A percentile compares a stretch with the other conserved stretches of the same genome.
Evolutionary conservation across 2,797 vertebrate species (phyloP).

Genomic region (Betta splendens): DNA sequence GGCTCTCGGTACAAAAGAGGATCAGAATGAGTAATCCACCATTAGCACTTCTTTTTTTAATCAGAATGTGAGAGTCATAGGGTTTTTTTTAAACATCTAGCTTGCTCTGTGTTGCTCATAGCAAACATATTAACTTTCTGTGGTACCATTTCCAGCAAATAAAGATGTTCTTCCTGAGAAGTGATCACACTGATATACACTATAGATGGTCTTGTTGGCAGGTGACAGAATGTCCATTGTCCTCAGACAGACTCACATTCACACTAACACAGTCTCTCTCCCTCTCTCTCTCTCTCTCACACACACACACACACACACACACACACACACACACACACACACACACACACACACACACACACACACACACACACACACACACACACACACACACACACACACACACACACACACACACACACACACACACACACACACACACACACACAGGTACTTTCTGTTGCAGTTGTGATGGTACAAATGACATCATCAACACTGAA

Average conservation of each 20-base stretch:
- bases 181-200: slow-evolving; percentile 15
- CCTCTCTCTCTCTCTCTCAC: too few relatives aligned
- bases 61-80: slow-evolving; percentile 15
- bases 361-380: too few relatives aligned
- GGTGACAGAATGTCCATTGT: slow-evolving; percentile 56
- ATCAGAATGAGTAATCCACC: slow-evolving; percentile 50
- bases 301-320: slow-evolving; percentile 2
- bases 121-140: slow-evolving; percentile 27
- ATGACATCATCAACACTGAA: slow-evolving; percentile 44
- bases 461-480: slow-evolving; percentile 24
- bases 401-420: slow-evolving; percentile 8
- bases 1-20: slow-evolving; percentile 45
- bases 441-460: slow-evolving; percentile 14
- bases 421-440: slow-evolving; percentile 1
- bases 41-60: slow-evolving; percentile 35
- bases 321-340: slow-evolving; percentile 8
- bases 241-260: slow-evolving; percentile 12
- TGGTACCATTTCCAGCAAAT: slow-evolving; percentile 22
- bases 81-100: neutral
- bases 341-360: slow-evolving; percentile 3
- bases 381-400: neutral
- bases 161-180: slow-evolving; percentile 30
- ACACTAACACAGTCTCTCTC: too few relatives aligned
- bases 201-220: slow-evolving; percentile 47
- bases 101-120: neutral